Conservation (phyloP, 2,113 vertebrate species). For the Hyaena hyaena region DNA sequence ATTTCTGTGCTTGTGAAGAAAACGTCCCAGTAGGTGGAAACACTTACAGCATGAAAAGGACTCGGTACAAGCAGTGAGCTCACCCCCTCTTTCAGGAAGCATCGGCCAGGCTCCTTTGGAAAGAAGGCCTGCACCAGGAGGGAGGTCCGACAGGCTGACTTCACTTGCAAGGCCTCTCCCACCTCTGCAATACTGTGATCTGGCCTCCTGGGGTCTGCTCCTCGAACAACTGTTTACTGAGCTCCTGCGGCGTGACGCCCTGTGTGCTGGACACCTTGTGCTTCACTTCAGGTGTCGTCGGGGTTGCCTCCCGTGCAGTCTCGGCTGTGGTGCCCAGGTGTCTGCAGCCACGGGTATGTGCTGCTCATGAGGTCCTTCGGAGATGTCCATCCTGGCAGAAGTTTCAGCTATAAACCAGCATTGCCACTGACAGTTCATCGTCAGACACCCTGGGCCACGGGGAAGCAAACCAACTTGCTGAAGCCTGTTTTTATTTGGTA, state of each 20-base stretch:
- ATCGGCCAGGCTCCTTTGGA: not conserved
- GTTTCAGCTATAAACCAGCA: not conserved
- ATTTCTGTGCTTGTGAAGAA: not conserved
- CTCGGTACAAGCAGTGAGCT: not conserved
- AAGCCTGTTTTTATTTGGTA: not conserved
- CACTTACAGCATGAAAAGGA: not conserved
- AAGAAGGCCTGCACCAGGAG: not conserved
- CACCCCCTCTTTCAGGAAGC: not conserved
- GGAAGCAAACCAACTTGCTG: not conserved
- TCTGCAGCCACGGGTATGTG: not conserved
- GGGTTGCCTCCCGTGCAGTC: not conserved
- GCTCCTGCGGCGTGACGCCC: not conserved
- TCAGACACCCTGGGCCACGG: not conserved
- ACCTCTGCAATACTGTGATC: not conserved
- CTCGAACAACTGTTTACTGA: slow-evolving; percentile 51
- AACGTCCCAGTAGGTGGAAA: not conserved
- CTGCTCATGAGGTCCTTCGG: not conserved
- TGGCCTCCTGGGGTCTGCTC: not conserved
- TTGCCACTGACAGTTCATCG: not conserved
- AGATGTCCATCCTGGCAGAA: not conserved
- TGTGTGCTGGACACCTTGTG: not conserved
- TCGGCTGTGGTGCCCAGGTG: not conserved
- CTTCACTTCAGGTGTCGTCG: slow-evolving; percentile 14
- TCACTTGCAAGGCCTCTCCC: not conserved
- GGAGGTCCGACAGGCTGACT: not conserved